Percentiles rank a stretch among this genome's conserved stretches.
These are phyloP conservation scores for Anoura caudifer DNA, from an alignment of 2,113 vertebrate genomes.

Conservation along the genomic window DNA sequence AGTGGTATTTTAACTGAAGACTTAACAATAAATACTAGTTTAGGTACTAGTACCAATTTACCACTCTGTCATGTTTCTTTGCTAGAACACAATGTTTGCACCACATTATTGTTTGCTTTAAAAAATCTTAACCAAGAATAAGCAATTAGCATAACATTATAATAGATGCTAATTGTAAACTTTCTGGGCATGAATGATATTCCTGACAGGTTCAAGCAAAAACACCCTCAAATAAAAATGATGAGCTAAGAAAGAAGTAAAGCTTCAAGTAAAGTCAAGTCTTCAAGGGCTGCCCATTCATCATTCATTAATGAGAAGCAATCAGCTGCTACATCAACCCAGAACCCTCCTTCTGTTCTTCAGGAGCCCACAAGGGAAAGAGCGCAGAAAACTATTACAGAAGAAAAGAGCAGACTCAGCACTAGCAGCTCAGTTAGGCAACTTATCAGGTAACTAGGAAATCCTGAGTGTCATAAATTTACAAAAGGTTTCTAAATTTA, in stretches of 20 bases:
- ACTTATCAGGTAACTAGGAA: constrained; percentile 13
- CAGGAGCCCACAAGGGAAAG: not conserved
- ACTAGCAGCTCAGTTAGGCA: not conserved
- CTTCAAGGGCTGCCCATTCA: not conserved
- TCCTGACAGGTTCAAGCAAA: constrained; percentile 21
- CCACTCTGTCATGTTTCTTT: not conserved
- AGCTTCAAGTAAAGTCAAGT: constrained; percentile 8
- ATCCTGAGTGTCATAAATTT: constrained; percentile 7
- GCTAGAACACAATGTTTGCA: not conserved
- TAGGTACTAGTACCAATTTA: not conserved
- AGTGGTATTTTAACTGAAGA: constrained; percentile 42
- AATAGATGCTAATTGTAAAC: constrained; percentile 31
- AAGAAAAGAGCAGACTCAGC: not conserved
- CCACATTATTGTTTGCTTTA: constrained; percentile 39
- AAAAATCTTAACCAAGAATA: constrained; percentile 25
- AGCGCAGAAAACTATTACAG: not conserved
- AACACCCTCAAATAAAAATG: constrained; percentile 19
- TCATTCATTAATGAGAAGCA: not conserved
- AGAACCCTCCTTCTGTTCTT: not conserved
- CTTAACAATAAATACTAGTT: not conserved
- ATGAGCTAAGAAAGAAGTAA: constrained; percentile 28
- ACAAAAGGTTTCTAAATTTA: constrained; percentile 42
- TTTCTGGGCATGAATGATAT: constrained; percentile 44
- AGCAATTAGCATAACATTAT: constrained; percentile 60
- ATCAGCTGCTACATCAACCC: not conserved